A percentile compares a stretch with the other conserved stretches of the same genome.
phyloP scores from a whole-genome alignment of 2,113 vertebrate genomes.

The Calypte anna region DNA sequence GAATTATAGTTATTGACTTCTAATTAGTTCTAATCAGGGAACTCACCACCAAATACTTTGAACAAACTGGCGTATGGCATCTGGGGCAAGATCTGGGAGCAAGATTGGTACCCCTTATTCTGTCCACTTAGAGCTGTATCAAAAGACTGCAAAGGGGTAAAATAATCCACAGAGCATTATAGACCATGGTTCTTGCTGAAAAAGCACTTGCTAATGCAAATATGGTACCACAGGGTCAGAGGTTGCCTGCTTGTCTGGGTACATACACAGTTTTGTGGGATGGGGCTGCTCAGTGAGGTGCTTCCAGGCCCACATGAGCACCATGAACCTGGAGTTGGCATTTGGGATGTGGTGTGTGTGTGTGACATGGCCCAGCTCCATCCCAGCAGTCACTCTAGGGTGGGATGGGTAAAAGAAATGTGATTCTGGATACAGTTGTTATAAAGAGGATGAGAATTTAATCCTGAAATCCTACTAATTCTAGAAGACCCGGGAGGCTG shows the following conservation, averaged over 20 bases:
- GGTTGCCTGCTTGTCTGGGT: background rate
- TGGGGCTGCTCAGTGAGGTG: background rate
- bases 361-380: accelerated
- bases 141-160: background rate
- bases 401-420: background rate
- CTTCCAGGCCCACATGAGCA: background rate
- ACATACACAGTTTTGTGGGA: background rate
- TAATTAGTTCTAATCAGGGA: background rate
- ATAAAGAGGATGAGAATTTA: accelerated
- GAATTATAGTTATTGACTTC: background rate
- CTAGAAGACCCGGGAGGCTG: background rate
- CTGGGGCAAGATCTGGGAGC: background rate
- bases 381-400: accelerated
- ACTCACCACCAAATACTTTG: background rate
- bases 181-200: background rate
- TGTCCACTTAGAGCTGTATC: background rate
- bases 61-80: background rate
- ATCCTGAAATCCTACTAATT: background rate
- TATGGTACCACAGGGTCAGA: background rate
- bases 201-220: background rate
- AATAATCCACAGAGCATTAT: background rate
- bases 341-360: background rate
- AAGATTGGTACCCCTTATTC: background rate
- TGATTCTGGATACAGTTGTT: background rate
- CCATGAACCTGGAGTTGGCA: accelerated